Conservation (phyloP, 1,140 invertebrate genomes). For the Musca domestica region DNA sequence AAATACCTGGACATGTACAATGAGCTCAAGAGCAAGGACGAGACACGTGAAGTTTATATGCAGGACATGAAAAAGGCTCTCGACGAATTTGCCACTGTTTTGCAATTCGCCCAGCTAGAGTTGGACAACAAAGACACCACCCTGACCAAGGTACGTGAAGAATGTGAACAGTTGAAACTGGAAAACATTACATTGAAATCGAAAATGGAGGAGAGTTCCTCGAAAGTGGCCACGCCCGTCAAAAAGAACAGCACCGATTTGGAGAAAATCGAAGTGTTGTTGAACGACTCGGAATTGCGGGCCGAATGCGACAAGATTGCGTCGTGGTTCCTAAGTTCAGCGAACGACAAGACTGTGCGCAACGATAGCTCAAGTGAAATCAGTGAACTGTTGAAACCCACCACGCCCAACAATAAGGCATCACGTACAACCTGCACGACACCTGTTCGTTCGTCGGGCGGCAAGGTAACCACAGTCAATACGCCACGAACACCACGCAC, state of each 20-base stretch:
- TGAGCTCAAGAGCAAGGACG: conserved; percentile 50
- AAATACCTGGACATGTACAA: conserved; percentile 47
- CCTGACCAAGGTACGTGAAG: conserved; percentile 46
- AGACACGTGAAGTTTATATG: conserved; percentile 50
- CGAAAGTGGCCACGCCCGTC: conserved; percentile 34
- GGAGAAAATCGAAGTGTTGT: conserved; percentile 49
- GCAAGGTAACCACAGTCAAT: conserved; percentile 25
- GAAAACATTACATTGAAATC: conserved; percentile 52
- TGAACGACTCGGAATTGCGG: conserved; percentile 45
- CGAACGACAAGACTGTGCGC: conserved; percentile 46
- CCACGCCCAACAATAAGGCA: conserved; percentile 34
- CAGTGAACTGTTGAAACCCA: conserved; percentile 35
- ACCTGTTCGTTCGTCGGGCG: conserved; percentile 28
- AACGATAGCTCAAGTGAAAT: conserved; percentile 45
- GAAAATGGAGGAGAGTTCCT: conserved; percentile 33
- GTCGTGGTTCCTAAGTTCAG: conserved; percentile 44
- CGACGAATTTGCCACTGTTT: conserved; percentile 49
- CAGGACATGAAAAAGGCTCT: conserved; percentile 51
- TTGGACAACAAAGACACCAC: conserved; percentile 51
- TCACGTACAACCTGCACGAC: conserved; percentile 34
- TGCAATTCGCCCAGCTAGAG: conserved; percentile 51
- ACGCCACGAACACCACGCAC: conserved; percentile 43
- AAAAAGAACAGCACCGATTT: conserved; percentile 46
- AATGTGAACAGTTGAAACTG: conserved; percentile 50
- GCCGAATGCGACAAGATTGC: conserved; percentile 51